Conservation (phyloP, 2,113 vertebrate species). For the Lycaon pictus region DNA sequence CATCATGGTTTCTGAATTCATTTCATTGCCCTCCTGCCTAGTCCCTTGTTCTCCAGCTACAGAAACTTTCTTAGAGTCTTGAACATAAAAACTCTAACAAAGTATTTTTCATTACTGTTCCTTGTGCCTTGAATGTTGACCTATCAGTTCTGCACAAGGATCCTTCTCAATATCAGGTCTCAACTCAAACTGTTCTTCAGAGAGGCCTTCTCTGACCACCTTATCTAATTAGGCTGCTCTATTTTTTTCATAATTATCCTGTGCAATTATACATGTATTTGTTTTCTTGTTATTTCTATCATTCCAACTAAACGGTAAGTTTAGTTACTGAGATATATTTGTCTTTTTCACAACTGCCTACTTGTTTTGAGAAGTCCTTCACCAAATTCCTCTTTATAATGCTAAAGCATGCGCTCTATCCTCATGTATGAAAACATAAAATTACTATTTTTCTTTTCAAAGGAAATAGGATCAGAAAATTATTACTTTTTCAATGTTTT, state of each 20-base stretch:
- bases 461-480: not conserved
- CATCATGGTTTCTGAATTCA: not conserved
- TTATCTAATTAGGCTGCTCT: not conserved
- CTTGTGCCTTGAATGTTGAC: rapidly evolving
- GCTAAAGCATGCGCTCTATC: not conserved
- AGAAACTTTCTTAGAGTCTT: not conserved
- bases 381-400: not conserved
- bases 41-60: not conserved
- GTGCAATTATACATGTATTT: not conserved
- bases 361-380: not conserved
- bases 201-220: not conserved
- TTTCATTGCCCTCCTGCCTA: not conserved
- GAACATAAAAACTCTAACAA: not conserved
- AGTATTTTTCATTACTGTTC: not conserved
- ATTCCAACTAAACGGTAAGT: not conserved
- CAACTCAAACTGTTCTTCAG: not conserved
- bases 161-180: not conserved
- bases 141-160: not conserved
- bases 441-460: not conserved
- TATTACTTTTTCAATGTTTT: not conserved
- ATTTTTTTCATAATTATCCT: not conserved
- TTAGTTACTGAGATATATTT: not conserved
- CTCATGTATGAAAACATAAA: not conserved
- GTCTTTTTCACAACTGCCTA: not conserved
- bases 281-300: not conserved